Base-by-base conservation (phyloP, 2,888 invertebrate species). In the Eumerus sabulonum region DNA sequence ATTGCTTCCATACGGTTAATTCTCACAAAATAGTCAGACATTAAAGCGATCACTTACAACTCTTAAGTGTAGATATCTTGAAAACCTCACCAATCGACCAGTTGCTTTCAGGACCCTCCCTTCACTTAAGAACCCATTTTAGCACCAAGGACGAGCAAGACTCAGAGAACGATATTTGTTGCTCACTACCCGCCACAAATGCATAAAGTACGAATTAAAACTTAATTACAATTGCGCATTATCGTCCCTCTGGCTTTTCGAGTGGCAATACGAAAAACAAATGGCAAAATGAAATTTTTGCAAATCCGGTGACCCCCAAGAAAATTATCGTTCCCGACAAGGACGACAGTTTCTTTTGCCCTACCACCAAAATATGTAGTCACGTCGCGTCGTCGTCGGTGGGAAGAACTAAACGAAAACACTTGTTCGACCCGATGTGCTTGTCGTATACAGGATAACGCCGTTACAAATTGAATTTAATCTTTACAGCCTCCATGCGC, bases 201-300 rank as follows among this genome's bases (percentile, higher is more conserved):
- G 62, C 62, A 71, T 71, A 62, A 42, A 62, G 62, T 56, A 17
- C 54, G 16, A 62, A 62, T 71, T 71, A 62, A 62, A 71, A 62
- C 62, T 63, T 71, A 71, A 71, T 71, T 71, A 71, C 70, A 56
- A 36, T 42, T 50, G 13, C 54, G 16, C 36, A 48, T 48, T 44
- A 56, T 54, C 45, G 45, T 16, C 18, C 11, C 9, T 1, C 18
- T 45, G 2, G 27, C 27, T 17, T 36, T 12, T 9, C n/a, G 40
- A 59, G 36, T 12, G 51, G 36, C 2, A 50, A 27, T 42, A 11
- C 42, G 0, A 56, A 48, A 51, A 36, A 44, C 59, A 35, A 40
- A 40, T 53, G 38, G 40, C 1, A 36, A 38, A 63, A 54, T 56
- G 18, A 62, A 48, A 70, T 62, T 54, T n/a, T 35, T 40, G 60